Evolutionary conservation across 2,113 vertebrate species (phyloP).

Genomic region (Hydrolagus affinis): DNA sequence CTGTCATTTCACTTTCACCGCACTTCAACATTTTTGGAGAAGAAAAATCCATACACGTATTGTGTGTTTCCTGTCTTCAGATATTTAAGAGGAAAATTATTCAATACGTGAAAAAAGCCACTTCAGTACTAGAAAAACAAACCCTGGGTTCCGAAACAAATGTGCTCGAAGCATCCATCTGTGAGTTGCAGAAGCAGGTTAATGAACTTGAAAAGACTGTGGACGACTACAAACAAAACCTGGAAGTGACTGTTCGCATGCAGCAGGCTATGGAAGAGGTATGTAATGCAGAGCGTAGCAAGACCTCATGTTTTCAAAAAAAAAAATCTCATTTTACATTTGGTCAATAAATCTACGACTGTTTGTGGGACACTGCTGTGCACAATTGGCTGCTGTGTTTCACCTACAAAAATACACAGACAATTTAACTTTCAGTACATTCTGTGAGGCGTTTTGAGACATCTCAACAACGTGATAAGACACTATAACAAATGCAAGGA

Average conservation of each 20-base stretch:
- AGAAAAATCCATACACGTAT: background rate
- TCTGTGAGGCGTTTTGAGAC: no score
- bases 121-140: constrained; percentile 48
- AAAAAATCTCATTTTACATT: background rate
- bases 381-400: no score
- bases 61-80: constrained; percentile 45
- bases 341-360: background rate
- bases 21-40: background rate
- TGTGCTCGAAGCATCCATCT: constrained; percentile 51
- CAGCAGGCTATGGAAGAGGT: constrained; percentile 82
- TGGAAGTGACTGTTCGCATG: constrained; percentile 67
- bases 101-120: constrained; percentile 54
- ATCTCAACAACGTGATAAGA: no score
- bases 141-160: constrained; percentile 45
- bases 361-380: no score
- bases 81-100: constrained; percentile 65
- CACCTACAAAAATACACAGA: no score
- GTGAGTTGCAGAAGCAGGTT: constrained; percentile 69
- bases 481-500: no score
- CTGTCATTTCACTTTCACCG: background rate
- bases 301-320: no score
- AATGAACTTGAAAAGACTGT: constrained; percentile 64
- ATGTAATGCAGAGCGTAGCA: constrained; percentile 27
- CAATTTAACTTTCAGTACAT: no score
- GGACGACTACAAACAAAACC: constrained; percentile 68